These are phyloP conservation scores for Phacellophora camtschatica DNA, from an alignment of 30 jellyfish, hydroid and myxozoan species.

Conservation along the genomic window DNA sequence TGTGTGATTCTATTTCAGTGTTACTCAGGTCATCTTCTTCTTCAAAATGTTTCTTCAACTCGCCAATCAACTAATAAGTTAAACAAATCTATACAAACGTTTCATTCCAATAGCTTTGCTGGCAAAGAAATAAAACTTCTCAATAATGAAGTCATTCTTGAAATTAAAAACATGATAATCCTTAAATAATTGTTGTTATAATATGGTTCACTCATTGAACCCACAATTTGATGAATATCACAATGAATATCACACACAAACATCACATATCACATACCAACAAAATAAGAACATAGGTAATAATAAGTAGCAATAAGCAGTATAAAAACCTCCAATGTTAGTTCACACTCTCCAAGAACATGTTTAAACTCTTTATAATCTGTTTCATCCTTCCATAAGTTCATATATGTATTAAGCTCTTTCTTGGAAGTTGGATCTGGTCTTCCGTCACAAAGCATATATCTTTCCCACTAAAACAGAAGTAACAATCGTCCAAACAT, in stretches of 20 bases:
- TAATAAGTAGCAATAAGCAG: no score
- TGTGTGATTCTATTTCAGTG: not conserved
- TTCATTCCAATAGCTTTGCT: no score
- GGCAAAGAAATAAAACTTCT: no score
- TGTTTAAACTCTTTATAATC: constrained; percentile 20
- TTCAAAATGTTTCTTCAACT: constrained; percentile 37
- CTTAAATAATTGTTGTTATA: no score
- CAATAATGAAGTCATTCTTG: no score
- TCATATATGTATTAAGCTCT: constrained; percentile 82
- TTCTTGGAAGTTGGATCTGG: constrained; percentile 84
- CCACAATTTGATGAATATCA: no score
- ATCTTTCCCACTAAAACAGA: constrained; percentile 84
- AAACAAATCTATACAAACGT: no score
- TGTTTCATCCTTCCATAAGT: constrained; percentile 69
- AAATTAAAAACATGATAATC: no score
- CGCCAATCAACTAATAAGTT: constrained; percentile 21
- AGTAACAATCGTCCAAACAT: not conserved
- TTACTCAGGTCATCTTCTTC: constrained; percentile 13
- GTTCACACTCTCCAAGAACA: constrained; percentile 74
- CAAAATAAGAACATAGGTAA: no score
- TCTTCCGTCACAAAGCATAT: constrained; percentile 91
- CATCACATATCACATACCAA: no score
- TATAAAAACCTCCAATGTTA: constrained; percentile 72
- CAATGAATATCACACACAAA: no score
- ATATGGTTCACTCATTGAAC: no score